Conservation (phyloP, 2,797 vertebrate genomes). For the Diplodus sargus region DNA sequence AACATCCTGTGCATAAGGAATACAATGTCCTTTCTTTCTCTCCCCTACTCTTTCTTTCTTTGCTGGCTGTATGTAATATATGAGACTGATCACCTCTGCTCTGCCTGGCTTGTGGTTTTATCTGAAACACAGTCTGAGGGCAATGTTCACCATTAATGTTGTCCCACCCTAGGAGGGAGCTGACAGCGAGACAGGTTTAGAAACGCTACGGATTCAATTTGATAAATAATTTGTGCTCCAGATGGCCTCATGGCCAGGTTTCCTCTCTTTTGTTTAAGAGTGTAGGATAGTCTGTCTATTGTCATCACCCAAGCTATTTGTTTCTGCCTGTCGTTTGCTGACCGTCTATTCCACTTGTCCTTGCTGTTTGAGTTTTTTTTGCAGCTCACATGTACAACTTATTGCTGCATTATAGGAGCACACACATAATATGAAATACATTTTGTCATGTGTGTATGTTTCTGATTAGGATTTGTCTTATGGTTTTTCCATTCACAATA, state of each 20-base stretch:
- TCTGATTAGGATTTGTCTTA: conserved; percentile 9
- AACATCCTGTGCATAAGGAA: conserved; percentile 28
- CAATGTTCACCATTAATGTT: conserved; percentile 16
- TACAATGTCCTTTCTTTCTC: conserved; percentile 15
- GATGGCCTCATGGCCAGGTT: conserved; percentile 42
- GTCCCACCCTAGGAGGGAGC: conserved; percentile 2
- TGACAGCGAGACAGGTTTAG: conserved; percentile 39
- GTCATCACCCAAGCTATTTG: conserved; percentile 45
- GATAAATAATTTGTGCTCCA: conserved; percentile 66
- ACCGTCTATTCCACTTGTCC: conserved; percentile 6
- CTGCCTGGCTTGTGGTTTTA: conserved; percentile 15
- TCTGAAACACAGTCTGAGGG: conserved; percentile 8
- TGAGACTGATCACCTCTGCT: neutral
- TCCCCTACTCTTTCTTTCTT: neutral
- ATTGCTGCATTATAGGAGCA: conserved; percentile 5
- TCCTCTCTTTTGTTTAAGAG: conserved; percentile 43
- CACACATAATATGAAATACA: neutral
- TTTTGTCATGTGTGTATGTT: conserved; percentile 26
- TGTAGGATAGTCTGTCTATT: conserved; percentile 57
- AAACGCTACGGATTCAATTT: conserved; percentile 45
- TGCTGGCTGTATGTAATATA: neutral
- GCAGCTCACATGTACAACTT: neutral
- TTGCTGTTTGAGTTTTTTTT: neutral
- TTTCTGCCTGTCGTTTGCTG: conserved; percentile 21
- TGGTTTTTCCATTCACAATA: conserved; percentile 36